Evolutionary conservation across 2,113 vertebrate species (phyloP).

Genomic region (Tragelaphus scriptus): DNA sequence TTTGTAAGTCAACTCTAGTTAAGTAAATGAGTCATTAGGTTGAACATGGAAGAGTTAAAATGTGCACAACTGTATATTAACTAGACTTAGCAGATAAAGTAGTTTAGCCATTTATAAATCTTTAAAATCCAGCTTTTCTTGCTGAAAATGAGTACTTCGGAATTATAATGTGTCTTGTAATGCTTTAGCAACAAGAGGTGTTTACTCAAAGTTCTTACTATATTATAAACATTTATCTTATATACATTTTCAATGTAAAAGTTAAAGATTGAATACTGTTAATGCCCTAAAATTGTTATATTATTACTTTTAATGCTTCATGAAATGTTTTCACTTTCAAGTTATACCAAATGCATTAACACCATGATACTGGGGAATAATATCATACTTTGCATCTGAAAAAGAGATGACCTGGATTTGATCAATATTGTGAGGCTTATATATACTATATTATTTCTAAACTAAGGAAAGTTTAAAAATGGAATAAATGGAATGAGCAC

Average conservation of each 20-base stretch:
- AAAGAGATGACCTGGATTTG: neutral
- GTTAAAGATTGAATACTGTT: neutral
- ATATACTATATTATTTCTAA: neutral
- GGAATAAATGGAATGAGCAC: neutral
- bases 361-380: neutral
- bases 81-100: neutral
- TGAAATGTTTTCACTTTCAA: neutral
- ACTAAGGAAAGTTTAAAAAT: neutral
- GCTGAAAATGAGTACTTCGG: neutral
- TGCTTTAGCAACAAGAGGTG: neutral
- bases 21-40: neutral
- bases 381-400: neutral
- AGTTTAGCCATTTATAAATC: neutral
- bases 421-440: neutral
- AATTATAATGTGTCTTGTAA: neutral
- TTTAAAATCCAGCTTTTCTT: neutral
- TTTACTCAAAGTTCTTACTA: neutral
- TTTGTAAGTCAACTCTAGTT: neutral
- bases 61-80: neutral
- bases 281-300: neutral
- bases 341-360: neutral
- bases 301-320: neutral
- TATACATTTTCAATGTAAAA: neutral
- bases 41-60: neutral
- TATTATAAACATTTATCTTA: neutral